A percentile compares a stretch with the other conserved stretches of the same genome.
These are phyloP conservation scores for Oedothorax gibbosus DNA, from an alignment of 1,140 invertebrate genomes.

Conservation along the genomic window DNA sequence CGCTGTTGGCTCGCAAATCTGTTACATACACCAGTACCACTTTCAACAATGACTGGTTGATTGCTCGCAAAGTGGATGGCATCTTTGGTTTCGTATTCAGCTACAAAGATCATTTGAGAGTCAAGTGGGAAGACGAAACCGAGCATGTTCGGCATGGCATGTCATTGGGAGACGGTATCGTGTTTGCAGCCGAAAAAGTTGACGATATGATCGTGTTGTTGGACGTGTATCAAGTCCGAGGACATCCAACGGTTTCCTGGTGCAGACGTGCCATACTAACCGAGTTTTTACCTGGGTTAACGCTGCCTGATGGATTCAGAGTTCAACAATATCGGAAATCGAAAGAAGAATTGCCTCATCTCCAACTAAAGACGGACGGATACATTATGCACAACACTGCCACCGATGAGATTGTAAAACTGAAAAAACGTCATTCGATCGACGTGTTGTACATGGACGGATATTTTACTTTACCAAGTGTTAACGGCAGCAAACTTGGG, in stretches of 20 bases:
- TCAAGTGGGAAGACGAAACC: conserved; percentile 27
- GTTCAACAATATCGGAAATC: not conserved
- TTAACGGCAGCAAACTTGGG: not conserved
- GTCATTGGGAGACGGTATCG: conserved; percentile 20
- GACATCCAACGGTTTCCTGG: not conserved
- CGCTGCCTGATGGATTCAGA: not conserved
- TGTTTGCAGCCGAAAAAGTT: conserved; percentile 18
- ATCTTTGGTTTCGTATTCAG: conserved; percentile 22
- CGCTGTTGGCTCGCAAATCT: not conserved
- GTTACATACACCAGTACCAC: not conserved
- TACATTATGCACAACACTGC: not conserved
- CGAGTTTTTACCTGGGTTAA: not conserved
- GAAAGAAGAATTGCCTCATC: not conserved
- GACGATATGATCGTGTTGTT: not conserved
- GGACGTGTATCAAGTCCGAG: conserved; percentile 37
- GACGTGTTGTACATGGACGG: conserved; percentile 16
- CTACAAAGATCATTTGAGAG: not conserved
- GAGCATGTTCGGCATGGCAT: too few relatives aligned
- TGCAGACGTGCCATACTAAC: not conserved
- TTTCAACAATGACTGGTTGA: not conserved
- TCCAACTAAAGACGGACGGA: not conserved
- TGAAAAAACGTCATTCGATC: not conserved
- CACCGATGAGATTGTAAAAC: not conserved
- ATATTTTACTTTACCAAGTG: not conserved
- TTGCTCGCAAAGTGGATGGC: conserved; percentile 22